Percentiles rank a stretch among this genome's conserved stretches.
Conservation (phyloP, 2,113 vertebrate species). For the Clarias magur region DNA sequence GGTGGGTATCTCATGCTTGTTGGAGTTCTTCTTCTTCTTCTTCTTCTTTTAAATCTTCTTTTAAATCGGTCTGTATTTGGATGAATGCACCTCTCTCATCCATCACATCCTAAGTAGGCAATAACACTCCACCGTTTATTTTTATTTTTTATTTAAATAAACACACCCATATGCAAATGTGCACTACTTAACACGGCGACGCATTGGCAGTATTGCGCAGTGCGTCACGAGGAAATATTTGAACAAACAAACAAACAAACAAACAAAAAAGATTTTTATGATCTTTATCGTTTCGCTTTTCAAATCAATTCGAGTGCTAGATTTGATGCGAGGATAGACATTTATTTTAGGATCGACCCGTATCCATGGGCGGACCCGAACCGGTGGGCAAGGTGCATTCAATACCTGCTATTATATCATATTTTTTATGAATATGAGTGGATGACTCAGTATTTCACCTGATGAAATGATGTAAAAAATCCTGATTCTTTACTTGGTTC, state of each 20-base stretch:
- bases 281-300: neutral
- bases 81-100: slow-evolving; percentile 44
- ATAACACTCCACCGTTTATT: slow-evolving; percentile 1
- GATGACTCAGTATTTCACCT: slow-evolving; percentile 43
- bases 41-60: slow-evolving; percentile 29
- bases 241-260: neutral
- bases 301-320: neutral
- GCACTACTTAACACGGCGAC: slow-evolving; percentile 19
- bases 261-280: neutral
- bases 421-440: slow-evolving; percentile 31
- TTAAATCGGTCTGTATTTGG: slow-evolving; percentile 4
- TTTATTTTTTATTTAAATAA: neutral
- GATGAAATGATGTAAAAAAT: slow-evolving; percentile 43
- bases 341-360: neutral
- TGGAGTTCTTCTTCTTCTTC: slow-evolving; percentile 39
- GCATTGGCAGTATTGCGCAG: neutral
- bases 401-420: slow-evolving; percentile 13
- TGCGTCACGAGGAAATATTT: neutral
- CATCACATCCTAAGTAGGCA: slow-evolving; percentile 23
- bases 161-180: slow-evolving; percentile 32
- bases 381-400: slow-evolving; percentile 47
- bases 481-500: slow-evolving; percentile 49
- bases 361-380: neutral
- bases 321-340: neutral
- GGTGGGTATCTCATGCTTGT: slow-evolving; percentile 46